Conservation (phyloP, 2,888 invertebrate genomes). For the Drosophila niveifrons region DNA sequence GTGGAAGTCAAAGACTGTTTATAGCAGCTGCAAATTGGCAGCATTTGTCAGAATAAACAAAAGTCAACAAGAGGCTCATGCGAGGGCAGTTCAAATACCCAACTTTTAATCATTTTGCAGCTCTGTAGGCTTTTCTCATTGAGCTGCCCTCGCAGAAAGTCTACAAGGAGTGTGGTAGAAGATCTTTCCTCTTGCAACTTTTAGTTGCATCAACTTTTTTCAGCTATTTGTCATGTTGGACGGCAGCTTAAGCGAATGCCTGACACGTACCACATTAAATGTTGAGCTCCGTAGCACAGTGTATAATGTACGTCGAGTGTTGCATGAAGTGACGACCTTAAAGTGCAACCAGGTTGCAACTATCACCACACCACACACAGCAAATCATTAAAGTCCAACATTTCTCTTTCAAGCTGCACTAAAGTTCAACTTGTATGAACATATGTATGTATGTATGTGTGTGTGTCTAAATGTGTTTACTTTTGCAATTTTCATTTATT, state of each 20-base stretch:
- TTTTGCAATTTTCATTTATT: constrained; percentile 77
- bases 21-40: constrained; percentile 25
- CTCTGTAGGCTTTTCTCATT: too few species aligned
- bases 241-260: constrained; percentile 67
- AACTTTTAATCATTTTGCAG: too few species aligned
- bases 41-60: constrained; percentile 23
- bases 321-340: constrained; percentile 49
- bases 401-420: too few species aligned
- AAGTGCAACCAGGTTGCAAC: constrained; percentile 58
- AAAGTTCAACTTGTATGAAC: too few species aligned
- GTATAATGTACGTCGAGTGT: constrained; percentile 49
- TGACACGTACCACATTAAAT: constrained; percentile 78
- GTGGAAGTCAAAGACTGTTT: constrained; percentile 22
- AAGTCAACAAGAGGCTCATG: constrained; percentile 5
- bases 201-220: constrained; percentile 37
- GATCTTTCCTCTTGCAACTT: constrained; percentile 40
- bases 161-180: constrained; percentile 3
- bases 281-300: constrained; percentile 63
- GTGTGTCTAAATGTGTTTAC: constrained; percentile 73
- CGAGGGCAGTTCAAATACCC: constrained; percentile 20
- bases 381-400: constrained; percentile 65
- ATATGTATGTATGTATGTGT: constrained; percentile 17
- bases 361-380: constrained; percentile 27
- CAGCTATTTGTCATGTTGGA: constrained; percentile 67
- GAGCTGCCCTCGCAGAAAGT: constrained; percentile 19